Base-by-base conservation (phyloP, 2,113 vertebrate genomes). In the Nicator chloris region DNA sequence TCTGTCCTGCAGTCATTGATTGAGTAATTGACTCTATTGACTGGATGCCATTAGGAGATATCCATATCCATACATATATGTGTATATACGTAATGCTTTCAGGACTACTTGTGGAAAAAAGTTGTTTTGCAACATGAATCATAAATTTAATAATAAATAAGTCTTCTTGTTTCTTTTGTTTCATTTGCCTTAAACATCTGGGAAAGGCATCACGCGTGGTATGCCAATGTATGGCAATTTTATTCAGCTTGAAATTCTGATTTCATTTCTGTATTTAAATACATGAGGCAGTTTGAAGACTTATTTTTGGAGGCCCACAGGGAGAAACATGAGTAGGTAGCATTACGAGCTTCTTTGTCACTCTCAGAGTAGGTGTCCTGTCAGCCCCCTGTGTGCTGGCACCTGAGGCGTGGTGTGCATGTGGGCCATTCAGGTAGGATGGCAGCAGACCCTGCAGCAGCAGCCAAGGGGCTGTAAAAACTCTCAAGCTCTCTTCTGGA, bases 291-390 rank as follows among this genome's bases (percentile, higher is more conserved):
- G 39, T 49, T 39, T 60, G 39, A 90, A 69, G 30, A 26, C 6
- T 31, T 61, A 30, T 72, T 72, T 88, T 54, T 59, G 40, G 31
- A 33, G 18, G 26, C 14, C 5, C 0, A 0, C 4, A 8, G 12
- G 42, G 11, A 73, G 19, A 73, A 94, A 47, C 2, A 15, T 1
- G 5, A 81, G 11, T 12, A 57, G 56, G 10, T 30, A 77, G 33
- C 17, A 39, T 7, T 3, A 20, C 0, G 0, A 77, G 23, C 8
- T 51, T 35, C 14, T 53, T 39, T 54, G 17, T 28, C 11, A 7
- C 24, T 42, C 27, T 47, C 6, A 4, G 69, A 3, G 7, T 10
- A 1, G 0, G 1, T 0, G 1, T 33, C 5, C n/a, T 35, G 35
- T 11, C 30, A 91, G 33, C 20, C 22, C 11, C 11, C 39, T 17